A percentile compares a stretch with the other conserved stretches of the same genome.
These are phyloP conservation scores for Madoqua kirkii DNA, from an alignment of 2,113 vertebrate species.

Conservation along the genomic window DNA sequence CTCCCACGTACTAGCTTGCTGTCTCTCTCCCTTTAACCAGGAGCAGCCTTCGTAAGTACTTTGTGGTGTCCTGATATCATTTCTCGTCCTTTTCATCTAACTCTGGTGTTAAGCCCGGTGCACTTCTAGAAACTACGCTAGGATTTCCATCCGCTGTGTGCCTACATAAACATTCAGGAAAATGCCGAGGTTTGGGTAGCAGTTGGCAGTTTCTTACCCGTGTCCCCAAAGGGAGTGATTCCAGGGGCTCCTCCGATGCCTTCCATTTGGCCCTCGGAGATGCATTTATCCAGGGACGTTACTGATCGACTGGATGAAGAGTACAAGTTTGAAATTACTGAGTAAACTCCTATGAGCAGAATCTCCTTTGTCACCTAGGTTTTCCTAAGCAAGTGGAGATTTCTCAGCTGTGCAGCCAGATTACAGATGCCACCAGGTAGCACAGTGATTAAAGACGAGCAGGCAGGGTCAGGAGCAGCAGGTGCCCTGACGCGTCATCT, in stretches of 20 bases:
- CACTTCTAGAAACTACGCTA: neutral
- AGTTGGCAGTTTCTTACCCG: neutral
- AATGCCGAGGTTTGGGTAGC: neutral
- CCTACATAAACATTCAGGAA: neutral
- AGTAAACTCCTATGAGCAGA: neutral
- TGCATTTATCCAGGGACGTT: accelerated
- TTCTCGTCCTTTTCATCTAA: neutral
- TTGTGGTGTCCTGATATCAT: neutral
- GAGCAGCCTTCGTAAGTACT: neutral
- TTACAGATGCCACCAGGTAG: neutral
- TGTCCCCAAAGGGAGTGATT: neutral
- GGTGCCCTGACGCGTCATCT: neutral
- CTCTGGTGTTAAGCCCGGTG: neutral
- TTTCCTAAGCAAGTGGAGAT: neutral
- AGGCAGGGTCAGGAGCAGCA: neutral
- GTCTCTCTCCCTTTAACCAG: neutral
- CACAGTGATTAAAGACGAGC: neutral
- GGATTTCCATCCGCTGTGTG: neutral
- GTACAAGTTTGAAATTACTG: neutral
- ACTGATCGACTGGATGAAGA: neutral
- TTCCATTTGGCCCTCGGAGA: neutral
- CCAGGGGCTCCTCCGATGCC: neutral
- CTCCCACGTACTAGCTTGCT: neutral
- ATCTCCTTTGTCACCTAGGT: neutral
- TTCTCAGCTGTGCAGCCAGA: neutral